Conservation (phyloP, 2,113 vertebrate genomes). For the Melierax canorus region DNA sequence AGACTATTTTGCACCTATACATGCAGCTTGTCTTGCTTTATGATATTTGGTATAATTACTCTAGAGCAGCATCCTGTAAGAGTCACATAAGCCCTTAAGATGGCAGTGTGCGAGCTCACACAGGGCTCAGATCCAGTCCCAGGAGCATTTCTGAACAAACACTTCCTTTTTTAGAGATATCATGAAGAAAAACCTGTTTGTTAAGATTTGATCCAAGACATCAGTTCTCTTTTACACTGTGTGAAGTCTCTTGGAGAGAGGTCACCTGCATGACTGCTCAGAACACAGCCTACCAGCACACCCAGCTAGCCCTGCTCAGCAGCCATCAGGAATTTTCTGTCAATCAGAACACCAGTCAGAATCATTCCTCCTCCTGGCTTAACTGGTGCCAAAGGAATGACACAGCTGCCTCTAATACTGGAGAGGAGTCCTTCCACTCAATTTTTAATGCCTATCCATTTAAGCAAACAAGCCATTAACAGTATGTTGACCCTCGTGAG, state of each 20-base stretch:
- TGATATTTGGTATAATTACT: background rate
- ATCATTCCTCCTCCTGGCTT: background rate
- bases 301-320: background rate
- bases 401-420: background rate
- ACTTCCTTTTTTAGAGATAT: background rate
- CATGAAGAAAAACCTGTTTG: background rate
- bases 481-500: background rate
- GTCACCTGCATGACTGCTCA: background rate
- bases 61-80: background rate
- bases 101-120: background rate
- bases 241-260: background rate
- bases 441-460: background rate
- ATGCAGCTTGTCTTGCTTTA: background rate
- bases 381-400: background rate
- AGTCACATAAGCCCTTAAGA: constrained; percentile 24
- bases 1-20: background rate
- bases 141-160: background rate
- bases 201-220: background rate
- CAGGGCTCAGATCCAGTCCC: background rate
- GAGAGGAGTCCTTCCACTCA: background rate
- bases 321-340: background rate
- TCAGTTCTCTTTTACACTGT: background rate
- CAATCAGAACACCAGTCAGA: background rate
- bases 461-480: background rate
- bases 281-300: background rate